phyloP scores from a whole-genome alignment of 2,113 vertebrate species.

The Myiozetetes cayanensis region DNA sequence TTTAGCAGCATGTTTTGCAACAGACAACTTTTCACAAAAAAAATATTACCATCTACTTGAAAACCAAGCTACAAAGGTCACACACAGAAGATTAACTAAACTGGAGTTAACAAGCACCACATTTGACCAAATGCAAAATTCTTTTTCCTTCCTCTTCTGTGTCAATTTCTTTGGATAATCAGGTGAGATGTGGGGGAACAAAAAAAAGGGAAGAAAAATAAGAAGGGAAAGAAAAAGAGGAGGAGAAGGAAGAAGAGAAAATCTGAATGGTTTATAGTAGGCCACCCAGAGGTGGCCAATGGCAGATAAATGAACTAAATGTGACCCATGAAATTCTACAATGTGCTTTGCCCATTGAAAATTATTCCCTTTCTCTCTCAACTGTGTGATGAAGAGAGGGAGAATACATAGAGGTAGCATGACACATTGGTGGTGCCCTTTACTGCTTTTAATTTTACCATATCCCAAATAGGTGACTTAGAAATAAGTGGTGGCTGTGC shows the following conservation, averaged over 20 bases:
- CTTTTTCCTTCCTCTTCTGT: not conserved
- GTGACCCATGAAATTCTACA: not conserved
- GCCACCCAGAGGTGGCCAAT: not conserved
- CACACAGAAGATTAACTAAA: slow-evolving; percentile 39
- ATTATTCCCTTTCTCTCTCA: not conserved
- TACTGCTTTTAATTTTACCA: not conserved
- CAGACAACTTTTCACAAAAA: slow-evolving; percentile 50
- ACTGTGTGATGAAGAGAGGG: not conserved
- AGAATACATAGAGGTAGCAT: not conserved
- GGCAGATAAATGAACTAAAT: not conserved
- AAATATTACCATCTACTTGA: slow-evolving; percentile 46
- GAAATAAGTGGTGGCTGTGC: not conserved
- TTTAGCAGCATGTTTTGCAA: slow-evolving; percentile 64
- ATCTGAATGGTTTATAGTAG: not conserved
- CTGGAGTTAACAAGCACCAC: not conserved
- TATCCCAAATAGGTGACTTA: not conserved
- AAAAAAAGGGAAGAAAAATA: not conserved
- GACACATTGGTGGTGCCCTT: not conserved
- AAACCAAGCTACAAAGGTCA: slow-evolving; percentile 51
- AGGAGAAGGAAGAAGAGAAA: not conserved
- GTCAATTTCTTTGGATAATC: not conserved
- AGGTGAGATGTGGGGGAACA: not conserved
- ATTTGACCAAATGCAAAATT: not conserved
- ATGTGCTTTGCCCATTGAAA: not conserved
- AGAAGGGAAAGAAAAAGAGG: not conserved